These are phyloP conservation scores for Zingel zingel DNA, from an alignment of 2,113 vertebrate genomes.

Conservation along the genomic window DNA sequence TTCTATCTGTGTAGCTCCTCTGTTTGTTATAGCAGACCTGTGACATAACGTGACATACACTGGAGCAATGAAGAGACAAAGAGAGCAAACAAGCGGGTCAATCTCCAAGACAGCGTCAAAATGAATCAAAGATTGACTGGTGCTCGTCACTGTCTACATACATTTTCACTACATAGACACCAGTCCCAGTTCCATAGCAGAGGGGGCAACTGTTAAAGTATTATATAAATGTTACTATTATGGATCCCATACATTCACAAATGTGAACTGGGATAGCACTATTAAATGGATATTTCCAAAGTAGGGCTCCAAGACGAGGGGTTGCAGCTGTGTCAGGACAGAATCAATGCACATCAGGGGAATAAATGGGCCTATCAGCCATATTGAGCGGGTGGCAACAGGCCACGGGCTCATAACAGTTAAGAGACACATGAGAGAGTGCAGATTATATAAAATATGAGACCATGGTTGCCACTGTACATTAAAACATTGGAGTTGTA, in stretches of 20 bases:
- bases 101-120: constrained; percentile 8
- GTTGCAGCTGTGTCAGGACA: constrained; percentile 56
- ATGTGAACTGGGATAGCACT: constrained; percentile 56
- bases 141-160: not conserved
- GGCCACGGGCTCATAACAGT: constrained; percentile 58
- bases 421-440: constrained; percentile 63
- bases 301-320: constrained; percentile 54
- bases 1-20: not conserved
- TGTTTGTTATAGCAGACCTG: constrained; percentile 10
- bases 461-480: constrained; percentile 25
- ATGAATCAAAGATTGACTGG: constrained; percentile 25
- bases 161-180: constrained; percentile 23
- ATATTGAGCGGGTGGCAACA: constrained; percentile 62
- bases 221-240: constrained; percentile 48
- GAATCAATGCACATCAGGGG: constrained; percentile 71
- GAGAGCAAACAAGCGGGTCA: not conserved
- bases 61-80: not conserved
- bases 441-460: constrained; percentile 65
- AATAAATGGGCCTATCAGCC: constrained; percentile 73
- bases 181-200: constrained; percentile 21
- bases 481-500: constrained; percentile 16
- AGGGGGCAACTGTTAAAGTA: constrained; percentile 35
- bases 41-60: not conserved
- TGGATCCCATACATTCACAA: constrained; percentile 54
- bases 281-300: constrained; percentile 50